A percentile compares a stretch with the other conserved stretches of the same genome.
phyloP scores from a whole-genome alignment of 2,113 vertebrate species.

The Onychorhynchus coronatus region DNA sequence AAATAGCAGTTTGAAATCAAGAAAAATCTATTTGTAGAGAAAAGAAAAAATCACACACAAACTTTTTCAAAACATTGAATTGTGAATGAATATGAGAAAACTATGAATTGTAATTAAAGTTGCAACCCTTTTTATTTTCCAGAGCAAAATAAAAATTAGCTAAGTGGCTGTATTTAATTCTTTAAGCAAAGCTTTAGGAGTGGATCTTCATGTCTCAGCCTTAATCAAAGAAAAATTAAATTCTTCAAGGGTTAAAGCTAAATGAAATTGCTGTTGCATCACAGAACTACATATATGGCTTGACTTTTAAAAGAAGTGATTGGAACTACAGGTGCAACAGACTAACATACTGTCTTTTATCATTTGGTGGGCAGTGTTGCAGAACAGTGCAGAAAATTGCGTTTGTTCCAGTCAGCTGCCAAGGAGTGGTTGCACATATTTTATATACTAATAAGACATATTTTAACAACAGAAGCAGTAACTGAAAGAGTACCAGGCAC shows the following conservation, averaged over 20 bases:
- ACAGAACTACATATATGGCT: neutral
- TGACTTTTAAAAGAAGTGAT: neutral
- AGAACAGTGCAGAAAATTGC: neutral
- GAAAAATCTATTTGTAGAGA: neutral
- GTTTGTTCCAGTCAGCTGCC: neutral
- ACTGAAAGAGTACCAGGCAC: neutral
- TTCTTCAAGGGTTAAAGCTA: neutral
- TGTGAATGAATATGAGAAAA: neutral
- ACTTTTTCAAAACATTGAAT: neutral
- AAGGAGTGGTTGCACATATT: neutral
- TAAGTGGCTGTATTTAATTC: neutral
- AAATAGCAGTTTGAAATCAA: neutral
- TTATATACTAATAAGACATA: neutral
- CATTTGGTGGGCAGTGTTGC: neutral
- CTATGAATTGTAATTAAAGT: neutral
- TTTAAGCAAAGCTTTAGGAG: neutral
- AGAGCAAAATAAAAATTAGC: neutral
- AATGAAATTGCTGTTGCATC: neutral
- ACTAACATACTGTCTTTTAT: neutral
- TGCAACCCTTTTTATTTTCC: neutral
- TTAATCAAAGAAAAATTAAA: neutral
- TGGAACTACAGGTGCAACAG: neutral
- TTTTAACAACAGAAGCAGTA: neutral
- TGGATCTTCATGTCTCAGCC: neutral
- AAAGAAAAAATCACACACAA: neutral